Evolutionary conservation across 2,888 invertebrate genomes (phyloP).

Genomic region (Alsophila aescularia): DNA sequence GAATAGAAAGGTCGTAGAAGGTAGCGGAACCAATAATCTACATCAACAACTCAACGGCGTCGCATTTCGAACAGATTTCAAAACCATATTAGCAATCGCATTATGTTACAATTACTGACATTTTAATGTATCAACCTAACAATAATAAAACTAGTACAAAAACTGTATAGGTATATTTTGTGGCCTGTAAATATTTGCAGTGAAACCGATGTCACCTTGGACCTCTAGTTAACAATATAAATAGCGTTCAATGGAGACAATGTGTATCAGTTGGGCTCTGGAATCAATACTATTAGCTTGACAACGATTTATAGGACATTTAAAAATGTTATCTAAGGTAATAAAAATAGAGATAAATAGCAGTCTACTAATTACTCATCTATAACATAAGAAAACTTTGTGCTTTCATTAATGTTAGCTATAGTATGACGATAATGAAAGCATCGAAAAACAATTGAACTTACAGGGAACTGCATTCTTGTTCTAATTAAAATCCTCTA

Average conservation of each 20-base stretch:
- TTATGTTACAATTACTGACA: conserved; percentile 23
- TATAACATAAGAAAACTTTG: no score
- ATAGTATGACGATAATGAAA: no score
- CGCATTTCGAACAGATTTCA: conserved; percentile 19
- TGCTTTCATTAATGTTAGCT: no score
- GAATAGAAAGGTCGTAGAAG: background rate
- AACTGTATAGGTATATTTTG: conserved; percentile 38
- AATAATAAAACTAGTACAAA: conserved; percentile 36
- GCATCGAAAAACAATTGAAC: no score
- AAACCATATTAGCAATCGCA: conserved; percentile 23
- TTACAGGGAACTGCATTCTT: no score
- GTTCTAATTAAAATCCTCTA: no score
- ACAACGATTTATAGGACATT: conserved; percentile 13
- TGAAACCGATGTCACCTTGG: conserved; percentile 42
- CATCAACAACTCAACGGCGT: background rate
- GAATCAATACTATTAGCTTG: conserved; percentile 21
- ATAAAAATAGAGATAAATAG: no score
- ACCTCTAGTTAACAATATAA: conserved; percentile 43
- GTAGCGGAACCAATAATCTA: background rate
- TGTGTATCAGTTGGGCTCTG: conserved; percentile 39
- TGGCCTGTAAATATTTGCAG: conserved; percentile 35
- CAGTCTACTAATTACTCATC: no score
- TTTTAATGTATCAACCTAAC: conserved; percentile 19
- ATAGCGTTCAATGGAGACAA: conserved; percentile 37
- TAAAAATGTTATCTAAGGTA: conserved; percentile 31